phyloP scores from a whole-genome alignment of 2,113 vertebrate genomes.

The Panthera uncia region DNA sequence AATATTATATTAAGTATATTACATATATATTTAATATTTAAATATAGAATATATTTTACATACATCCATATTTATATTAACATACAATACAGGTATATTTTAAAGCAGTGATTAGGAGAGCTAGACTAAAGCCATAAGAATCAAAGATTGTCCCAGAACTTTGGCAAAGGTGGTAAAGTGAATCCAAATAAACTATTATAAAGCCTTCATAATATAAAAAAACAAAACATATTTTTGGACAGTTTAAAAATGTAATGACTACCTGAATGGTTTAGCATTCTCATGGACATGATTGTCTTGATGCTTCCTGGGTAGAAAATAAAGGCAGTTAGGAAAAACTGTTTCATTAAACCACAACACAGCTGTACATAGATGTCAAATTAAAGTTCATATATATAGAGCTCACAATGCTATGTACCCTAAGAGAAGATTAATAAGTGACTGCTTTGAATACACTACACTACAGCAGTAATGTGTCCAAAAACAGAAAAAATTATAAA shows the following conservation, averaged over 20 bases:
- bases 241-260: conserved; percentile 68
- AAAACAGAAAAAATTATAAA: background rate
- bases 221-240: background rate
- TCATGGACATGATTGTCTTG: conserved; percentile 83
- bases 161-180: background rate
- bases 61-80: background rate
- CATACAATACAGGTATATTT: background rate
- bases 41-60: background rate
- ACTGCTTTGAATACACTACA: background rate
- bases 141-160: background rate
- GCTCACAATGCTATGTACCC: background rate
- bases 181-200: background rate
- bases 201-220: background rate
- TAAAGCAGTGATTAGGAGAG: background rate
- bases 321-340: conserved; percentile 59
- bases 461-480: background rate
- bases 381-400: background rate
- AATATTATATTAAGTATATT: background rate
- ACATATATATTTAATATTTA: background rate
- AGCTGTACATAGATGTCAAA: conserved; percentile 9
- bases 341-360: background rate
- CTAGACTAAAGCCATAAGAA: background rate
- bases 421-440: background rate
- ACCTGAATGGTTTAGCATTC: conserved; percentile 83
- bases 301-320: conserved; percentile 78